Base-by-base conservation (phyloP, 2,113 vertebrate genomes). In the Petroica traversi region DNA sequence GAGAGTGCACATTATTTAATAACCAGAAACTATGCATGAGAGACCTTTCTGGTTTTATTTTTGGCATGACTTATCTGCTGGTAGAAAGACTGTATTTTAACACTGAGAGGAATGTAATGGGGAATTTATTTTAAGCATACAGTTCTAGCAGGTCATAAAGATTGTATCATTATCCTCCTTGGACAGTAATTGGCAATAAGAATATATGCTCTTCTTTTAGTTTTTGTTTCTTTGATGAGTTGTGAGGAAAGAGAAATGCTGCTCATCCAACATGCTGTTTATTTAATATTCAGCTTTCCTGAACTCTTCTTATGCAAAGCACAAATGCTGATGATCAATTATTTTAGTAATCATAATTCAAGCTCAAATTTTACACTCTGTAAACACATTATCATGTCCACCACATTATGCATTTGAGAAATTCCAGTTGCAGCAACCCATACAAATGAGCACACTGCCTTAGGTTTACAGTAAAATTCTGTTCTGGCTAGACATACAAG, bases 311-410 rank as follows among this genome's bases (percentile, higher is more conserved):
- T 73, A 95, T 77, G 73, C 76, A 92, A 94, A 93, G 79, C 46
- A 64, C 76, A 97, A 92, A 90, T 51, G 54, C 40, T 91, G 84
- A 92, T 63, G 77, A 95, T 86, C 95, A 97, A 95, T 95, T 97
- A 95, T 95, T 91, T 95, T 68, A 88, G 90, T 80, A 93, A 96
- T 93, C 89, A 58, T 72, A 88, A 91, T 34, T 84, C 88, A 94
- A 89, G 55, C 48, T 87, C 85, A 78, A 95, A 94, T 96, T 94
- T 95, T 97, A 88, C 87, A 91, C 67, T 93, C 71, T 72, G 57
- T 94, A 95, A 95, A 97, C 92, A 93, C 80, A 93, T 91, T 90
- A 96, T 77, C 58, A 40, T 78, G 84, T 86, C 93, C 76, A 92
- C 66, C 71, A 88, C 82, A 82, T 83, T 87, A 93, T 23, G 48